These are phyloP conservation scores for Mustelus asterias DNA, from an alignment of 2,113 vertebrate species.

Conservation along the genomic window DNA sequence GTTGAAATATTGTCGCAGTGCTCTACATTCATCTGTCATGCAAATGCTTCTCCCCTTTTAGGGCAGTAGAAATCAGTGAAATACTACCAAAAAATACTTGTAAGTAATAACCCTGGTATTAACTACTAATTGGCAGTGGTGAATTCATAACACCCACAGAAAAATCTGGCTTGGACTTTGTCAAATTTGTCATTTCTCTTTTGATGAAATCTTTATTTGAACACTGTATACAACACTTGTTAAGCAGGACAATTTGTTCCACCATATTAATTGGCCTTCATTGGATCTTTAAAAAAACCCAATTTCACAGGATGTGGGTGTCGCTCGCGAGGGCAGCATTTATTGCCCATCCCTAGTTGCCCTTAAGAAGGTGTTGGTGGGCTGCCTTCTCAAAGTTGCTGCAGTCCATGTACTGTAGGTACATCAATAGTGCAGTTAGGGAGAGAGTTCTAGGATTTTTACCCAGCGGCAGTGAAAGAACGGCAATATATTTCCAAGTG, in stretches of 20 bases:
- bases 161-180: neutral
- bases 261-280: neutral
- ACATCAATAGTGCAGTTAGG: too few species aligned
- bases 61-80: neutral
- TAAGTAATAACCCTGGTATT: neutral
- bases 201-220: neutral
- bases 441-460: too few species aligned
- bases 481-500: too few species aligned
- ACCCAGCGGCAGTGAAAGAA: too few species aligned
- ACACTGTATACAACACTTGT: neutral
- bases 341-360: too few species aligned
- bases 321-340: too few species aligned
- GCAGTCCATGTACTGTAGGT: too few species aligned
- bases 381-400: too few species aligned
- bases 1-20: neutral
- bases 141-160: neutral
- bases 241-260: neutral
- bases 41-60: neutral
- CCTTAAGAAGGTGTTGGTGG: too few species aligned
- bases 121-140: neutral
- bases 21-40: neutral
- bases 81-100: neutral
- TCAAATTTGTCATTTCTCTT: neutral
- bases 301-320: too few species aligned
- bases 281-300: too few species aligned